Evolutionary conservation across 2,113 vertebrate species (phyloP).

Genomic region (Cheirogaleus medius): DNA sequence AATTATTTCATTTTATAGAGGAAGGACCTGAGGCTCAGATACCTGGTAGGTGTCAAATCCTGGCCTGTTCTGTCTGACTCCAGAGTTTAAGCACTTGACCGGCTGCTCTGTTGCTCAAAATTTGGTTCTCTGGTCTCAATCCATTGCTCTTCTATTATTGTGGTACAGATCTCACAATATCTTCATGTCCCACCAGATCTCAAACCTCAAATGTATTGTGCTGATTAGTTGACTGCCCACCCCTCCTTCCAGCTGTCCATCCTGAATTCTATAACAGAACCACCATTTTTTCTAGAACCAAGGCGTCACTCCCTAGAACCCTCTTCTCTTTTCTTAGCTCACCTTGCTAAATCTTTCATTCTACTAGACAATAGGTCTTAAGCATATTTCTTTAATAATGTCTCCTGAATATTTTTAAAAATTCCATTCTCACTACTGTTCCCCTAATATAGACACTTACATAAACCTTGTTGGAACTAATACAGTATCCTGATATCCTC

Average conservation of each 20-base stretch:
- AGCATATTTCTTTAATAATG: background rate
- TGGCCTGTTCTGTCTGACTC: background rate
- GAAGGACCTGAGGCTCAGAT: background rate
- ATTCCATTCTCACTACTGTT: background rate
- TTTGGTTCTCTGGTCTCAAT: background rate
- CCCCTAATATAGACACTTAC: background rate
- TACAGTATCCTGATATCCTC: background rate
- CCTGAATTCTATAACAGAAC: background rate
- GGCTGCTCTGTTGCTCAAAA: background rate
- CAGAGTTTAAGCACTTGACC: background rate
- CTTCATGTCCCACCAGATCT: background rate
- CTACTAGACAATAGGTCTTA: background rate
- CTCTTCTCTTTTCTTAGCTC: background rate
- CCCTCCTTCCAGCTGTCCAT: background rate
- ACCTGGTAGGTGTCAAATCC: background rate
- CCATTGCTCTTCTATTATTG: background rate
- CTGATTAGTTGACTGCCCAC: background rate
- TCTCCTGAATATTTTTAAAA: background rate
- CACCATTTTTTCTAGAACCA: background rate
- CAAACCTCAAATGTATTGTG: background rate
- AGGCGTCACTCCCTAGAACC: background rate
- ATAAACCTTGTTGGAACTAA: background rate
- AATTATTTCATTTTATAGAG: background rate
- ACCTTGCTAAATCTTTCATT: background rate
- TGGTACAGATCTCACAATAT: accelerated